These are phyloP conservation scores for Gila robusta DNA, from an alignment of 2,797 vertebrate species.

Conservation along the genomic window DNA sequence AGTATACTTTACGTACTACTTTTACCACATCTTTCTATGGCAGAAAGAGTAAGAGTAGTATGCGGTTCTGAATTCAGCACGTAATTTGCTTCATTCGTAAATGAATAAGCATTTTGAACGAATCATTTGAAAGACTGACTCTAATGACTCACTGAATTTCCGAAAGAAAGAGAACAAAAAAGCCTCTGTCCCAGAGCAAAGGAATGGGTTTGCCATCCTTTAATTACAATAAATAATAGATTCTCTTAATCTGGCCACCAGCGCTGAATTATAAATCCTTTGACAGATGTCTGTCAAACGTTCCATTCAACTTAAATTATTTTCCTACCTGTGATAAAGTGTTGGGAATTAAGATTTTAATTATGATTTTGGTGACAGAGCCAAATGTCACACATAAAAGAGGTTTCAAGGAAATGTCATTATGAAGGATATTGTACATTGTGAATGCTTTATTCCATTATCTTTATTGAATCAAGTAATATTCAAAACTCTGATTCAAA, in stretches of 20 bases:
- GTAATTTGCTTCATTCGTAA: no score
- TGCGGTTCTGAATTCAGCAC: no score
- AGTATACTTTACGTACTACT: no score
- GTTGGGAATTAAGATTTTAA: constrained; percentile 14
- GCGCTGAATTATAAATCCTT: not conserved
- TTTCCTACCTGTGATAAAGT: constrained; percentile 16
- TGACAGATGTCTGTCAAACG: not conserved
- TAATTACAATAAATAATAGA: not conserved
- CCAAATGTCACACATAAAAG: not conserved
- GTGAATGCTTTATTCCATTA: not conserved
- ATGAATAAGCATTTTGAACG: no score
- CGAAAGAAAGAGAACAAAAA: no score
- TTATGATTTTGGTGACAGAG: constrained; percentile 35
- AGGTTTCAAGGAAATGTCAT: not conserved
- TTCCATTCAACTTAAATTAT: not conserved
- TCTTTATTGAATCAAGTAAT: constrained; percentile 15
- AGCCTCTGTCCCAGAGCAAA: no score
- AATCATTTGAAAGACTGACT: no score
- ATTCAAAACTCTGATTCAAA: constrained; percentile 8
- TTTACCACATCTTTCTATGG: no score
- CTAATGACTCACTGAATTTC: not conserved
- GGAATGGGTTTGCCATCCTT: no score
- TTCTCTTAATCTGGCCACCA: not conserved
- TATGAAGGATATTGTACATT: not conserved
- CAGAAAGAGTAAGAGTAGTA: no score